Evolutionary conservation across 2,113 vertebrate genomes (phyloP).

Genomic region (Ctenomys sociabilis): DNA sequence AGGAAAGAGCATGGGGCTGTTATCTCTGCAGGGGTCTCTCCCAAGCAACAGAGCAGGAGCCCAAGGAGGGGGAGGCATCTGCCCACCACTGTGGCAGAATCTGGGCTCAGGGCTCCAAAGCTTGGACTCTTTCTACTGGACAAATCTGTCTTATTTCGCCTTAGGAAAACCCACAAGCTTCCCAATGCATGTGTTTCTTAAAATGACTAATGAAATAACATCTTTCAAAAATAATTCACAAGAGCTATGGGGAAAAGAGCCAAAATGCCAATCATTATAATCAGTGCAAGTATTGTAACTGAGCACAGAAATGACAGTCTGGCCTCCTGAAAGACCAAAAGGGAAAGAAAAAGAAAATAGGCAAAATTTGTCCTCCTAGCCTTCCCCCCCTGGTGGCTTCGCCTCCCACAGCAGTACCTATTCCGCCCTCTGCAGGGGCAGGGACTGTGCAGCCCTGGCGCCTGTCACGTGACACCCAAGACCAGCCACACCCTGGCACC

Average conservation of each 20-base stretch:
- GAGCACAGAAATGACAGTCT: not conserved
- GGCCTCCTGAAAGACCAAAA: not conserved
- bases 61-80: not conserved
- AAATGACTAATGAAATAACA: constrained; percentile 6
- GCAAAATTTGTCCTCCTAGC: not conserved
- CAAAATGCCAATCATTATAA: not conserved
- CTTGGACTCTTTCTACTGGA: not conserved
- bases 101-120: not conserved
- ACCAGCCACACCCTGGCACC: not conserved
- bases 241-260: not conserved
- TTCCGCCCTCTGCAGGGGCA: not conserved
- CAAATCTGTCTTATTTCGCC: not conserved
- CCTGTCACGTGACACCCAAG: not conserved
- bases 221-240: not conserved
- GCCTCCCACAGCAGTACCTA: not conserved
- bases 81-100: not conserved
- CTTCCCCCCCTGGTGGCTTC: not conserved
- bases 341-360: not conserved
- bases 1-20: not conserved
- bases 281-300: not conserved
- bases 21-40: not conserved
- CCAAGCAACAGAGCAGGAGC: not conserved
- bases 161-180: not conserved
- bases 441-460: not conserved
- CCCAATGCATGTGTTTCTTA: not conserved